These are phyloP conservation scores for Nomada flava DNA, from an alignment of 2,888 invertebrate species.

Conservation along the genomic window DNA sequence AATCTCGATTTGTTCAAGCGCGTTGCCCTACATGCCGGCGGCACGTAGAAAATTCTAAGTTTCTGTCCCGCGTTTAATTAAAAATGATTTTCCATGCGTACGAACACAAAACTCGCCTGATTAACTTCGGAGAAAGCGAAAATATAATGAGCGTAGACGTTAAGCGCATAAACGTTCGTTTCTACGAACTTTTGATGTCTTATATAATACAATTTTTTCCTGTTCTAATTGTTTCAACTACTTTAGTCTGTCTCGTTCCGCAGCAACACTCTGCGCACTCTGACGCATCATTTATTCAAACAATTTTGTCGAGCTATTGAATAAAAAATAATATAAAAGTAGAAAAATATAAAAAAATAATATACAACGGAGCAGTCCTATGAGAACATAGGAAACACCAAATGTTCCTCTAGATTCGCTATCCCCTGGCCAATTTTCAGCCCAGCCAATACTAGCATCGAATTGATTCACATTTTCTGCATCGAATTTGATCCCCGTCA, in stretches of 20 bases:
- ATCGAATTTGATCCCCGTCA: conserved; percentile 14
- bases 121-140: not conserved
- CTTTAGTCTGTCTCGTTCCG: too few species aligned
- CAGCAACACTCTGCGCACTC: too few species aligned
- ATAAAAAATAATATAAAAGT: too few species aligned
- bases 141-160: not conserved
- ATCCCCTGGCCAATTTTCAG: not conserved
- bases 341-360: too few species aligned
- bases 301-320: too few species aligned
- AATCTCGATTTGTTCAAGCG: not conserved
- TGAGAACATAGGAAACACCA: too few species aligned
- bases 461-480: conserved; percentile 12
- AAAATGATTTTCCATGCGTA: not conserved
- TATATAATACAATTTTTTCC: too few species aligned
- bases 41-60: not conserved
- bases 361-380: too few species aligned
- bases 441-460: not conserved
- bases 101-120: not conserved
- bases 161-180: not conserved
- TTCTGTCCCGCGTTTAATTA: not conserved
- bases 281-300: too few species aligned
- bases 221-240: too few species aligned
- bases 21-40: not conserved
- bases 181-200: not conserved
- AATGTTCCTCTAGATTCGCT: too few species aligned